Percentiles rank a stretch among this genome's conserved stretches.
Evolutionary conservation across 2,888 invertebrate genomes (phyloP).

Genomic region (Eupithecia vulgata): DNA sequence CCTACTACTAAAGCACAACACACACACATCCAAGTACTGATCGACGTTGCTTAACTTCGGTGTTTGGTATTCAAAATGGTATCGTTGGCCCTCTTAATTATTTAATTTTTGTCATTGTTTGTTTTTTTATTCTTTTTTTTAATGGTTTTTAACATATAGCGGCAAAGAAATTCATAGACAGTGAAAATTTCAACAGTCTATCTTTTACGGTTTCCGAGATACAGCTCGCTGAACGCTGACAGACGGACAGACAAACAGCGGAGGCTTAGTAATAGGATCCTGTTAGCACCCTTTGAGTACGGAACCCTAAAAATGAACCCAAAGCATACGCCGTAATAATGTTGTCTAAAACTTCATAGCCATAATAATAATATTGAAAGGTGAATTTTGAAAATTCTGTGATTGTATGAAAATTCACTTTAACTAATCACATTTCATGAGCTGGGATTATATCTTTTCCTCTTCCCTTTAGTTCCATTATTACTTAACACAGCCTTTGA

Average conservation of each 20-base stretch:
- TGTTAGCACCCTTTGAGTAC: background rate
- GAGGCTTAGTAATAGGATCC: background rate
- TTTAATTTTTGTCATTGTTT: no score
- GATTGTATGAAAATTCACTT: background rate
- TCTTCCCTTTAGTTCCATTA: background rate
- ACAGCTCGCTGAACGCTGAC: no score
- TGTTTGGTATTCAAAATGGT: no score
- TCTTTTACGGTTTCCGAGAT: no score
- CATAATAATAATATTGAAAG: background rate
- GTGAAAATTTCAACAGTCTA: no score
- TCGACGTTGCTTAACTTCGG: no score
- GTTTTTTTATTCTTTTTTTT: no score
- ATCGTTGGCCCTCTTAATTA: no score
- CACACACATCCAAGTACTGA: no score
- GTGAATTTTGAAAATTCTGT: background rate
- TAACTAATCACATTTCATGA: background rate
- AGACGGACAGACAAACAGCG: background rate
- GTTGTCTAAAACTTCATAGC: background rate
- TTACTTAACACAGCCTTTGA: slow-evolving; percentile 21
- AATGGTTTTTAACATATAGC: no score
- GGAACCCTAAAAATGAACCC: background rate
- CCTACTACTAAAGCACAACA: no score
- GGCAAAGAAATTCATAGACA: no score
- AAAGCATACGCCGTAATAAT: background rate
- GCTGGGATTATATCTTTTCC: background rate